Evolutionary conservation across 2,797 vertebrate species (phyloP), one percentile per base, ranked within the genome.

Genomic region (Chelidonichthys spinosus): DNA sequence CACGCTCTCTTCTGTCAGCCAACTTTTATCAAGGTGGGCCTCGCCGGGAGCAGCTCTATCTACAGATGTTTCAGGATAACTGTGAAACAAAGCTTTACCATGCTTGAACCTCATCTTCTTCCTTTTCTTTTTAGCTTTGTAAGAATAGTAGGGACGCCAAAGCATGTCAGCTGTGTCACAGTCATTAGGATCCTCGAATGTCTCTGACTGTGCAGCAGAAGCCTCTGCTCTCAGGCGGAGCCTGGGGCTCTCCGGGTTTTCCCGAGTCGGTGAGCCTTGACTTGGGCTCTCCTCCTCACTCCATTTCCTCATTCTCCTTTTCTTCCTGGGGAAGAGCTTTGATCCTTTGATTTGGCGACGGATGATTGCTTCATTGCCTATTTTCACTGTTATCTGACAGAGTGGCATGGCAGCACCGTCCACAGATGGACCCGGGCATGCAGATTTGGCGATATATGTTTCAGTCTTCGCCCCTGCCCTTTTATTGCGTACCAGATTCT

Each of bases 361-460:
- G 67, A 99, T 97, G 65, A 99, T 96, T 76, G 98, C 98, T 86
- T 99, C 97, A 0, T 98, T 97, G 72, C 98, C 98, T 7, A 99
- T 99, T 94, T 98, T 99, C 56, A 99, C 98, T 18, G 97, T 99
- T 88, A 99, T 99, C 86, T 99, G 97, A 92, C 98, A 99, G 46
- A 99, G 96, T 3, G 98, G 98, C 0, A 97, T 96, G 0, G 97
- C 91, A 0, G 92, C 95, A 81, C 95, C 96, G 61, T 96, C 95
- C 11, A 95, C 85, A 59, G 98, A 98, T 40, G 97, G 97, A 64
- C 98, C 98, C 0, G 97, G 97, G 67, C 97, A 96, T 53, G 97
- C 98, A 11, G 98, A 97, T 87, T 99, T 99, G 64, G 98, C 98
- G 39, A 99, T 98, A 32, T 99, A 99, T 0, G 97, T 99, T 92